Percentiles rank a stretch among this genome's conserved stretches.
These are phyloP conservation scores for Leptinotarsa undecemlineata DNA, from an alignment of 1,140 invertebrate species.

Conservation along the genomic window DNA sequence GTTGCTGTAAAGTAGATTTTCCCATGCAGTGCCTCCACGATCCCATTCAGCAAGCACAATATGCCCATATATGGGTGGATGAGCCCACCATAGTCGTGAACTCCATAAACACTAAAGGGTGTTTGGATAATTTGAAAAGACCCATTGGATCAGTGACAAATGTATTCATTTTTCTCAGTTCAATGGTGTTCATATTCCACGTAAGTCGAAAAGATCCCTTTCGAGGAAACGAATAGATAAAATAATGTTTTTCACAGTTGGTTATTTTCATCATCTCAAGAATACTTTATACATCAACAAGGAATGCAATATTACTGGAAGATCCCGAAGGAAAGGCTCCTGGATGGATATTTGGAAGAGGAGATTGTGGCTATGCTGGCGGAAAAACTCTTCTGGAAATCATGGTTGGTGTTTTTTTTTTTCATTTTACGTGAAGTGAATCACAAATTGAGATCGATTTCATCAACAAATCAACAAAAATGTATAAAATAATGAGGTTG, in stretches of 20 bases:
- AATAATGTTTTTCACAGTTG: conserved; percentile 27
- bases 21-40: conserved; percentile 54
- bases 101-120: conserved; percentile 49
- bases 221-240: not conserved
- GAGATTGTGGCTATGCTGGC: conserved; percentile 43
- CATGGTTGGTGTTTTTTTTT: conserved; percentile 33
- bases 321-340: conserved; percentile 46
- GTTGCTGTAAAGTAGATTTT: conserved; percentile 51
- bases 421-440: not conserved
- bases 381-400: conserved; percentile 44
- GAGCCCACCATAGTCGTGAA: conserved; percentile 42
- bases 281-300: conserved; percentile 51
- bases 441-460: not conserved
- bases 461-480: not conserved
- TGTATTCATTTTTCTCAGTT: conserved; percentile 31
- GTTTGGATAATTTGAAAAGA: conserved; percentile 44
- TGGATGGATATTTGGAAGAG: conserved; percentile 52
- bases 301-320: conserved; percentile 50
- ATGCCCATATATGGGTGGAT: conserved; percentile 48
- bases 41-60: conserved; percentile 50
- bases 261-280: conserved; percentile 41
- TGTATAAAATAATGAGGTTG: not conserved
- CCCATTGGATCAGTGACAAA: conserved; percentile 44
- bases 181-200: conserved; percentile 37
- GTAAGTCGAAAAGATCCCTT: conserved; percentile 24